A percentile compares a stretch with the other conserved stretches of the same genome.
These are phyloP conservation scores for Azemiops feae DNA, from an alignment of 2,113 vertebrate species.

Conservation along the genomic window DNA sequence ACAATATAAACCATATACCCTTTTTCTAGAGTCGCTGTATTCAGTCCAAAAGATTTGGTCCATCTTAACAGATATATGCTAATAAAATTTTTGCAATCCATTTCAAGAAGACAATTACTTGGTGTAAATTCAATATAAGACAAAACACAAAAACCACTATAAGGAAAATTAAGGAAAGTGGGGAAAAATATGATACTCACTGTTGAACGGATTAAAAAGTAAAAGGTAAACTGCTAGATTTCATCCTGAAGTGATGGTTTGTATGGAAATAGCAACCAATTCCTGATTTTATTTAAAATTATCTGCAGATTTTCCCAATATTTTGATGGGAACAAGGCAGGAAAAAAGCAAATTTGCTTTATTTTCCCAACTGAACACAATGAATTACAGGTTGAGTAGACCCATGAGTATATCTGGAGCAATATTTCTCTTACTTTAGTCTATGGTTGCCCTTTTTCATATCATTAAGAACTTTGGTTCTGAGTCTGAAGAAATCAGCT, in stretches of 20 bases:
- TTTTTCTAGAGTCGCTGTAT: neutral
- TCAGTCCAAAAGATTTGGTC: neutral
- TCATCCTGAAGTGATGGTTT: neutral
- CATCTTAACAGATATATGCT: neutral
- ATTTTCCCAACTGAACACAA: neutral
- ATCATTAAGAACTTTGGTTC: neutral
- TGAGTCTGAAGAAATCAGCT: neutral
- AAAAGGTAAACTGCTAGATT: neutral
- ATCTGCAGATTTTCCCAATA: neutral
- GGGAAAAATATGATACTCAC: neutral
- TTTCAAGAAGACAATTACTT: neutral
- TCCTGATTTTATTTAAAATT: neutral
- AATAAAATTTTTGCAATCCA: neutral
- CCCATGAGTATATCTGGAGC: neutral
- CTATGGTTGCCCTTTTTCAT: neutral
- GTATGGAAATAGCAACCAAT: fast-evolving
- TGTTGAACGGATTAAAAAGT: neutral
- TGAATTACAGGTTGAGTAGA: neutral
- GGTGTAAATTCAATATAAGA: constrained; percentile 19
- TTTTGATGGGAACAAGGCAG: neutral
- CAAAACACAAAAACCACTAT: neutral
- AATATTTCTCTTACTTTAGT: neutral
- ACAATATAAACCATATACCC: no score
- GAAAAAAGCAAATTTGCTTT: constrained; percentile 5
- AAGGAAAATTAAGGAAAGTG: neutral